These are phyloP conservation scores for Stegastes partitus DNA, from an alignment of 2,113 vertebrate species.

Conservation along the genomic window DNA sequence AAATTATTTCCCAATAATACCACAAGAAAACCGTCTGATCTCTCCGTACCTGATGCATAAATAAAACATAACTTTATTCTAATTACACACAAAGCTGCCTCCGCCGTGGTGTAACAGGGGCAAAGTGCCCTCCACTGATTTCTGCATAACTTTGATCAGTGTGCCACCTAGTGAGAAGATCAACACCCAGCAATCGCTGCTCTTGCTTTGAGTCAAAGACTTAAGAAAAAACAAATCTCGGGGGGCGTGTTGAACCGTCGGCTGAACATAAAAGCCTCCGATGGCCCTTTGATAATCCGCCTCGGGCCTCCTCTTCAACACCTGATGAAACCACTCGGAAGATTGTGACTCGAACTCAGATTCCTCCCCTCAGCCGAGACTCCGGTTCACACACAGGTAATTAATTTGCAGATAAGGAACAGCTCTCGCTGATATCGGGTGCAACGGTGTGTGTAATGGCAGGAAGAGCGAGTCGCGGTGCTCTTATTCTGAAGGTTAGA, in stretches of 20 bases:
- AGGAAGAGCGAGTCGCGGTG: constrained; percentile 1
- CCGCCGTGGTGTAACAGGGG: neutral
- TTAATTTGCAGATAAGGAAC: constrained; percentile 40
- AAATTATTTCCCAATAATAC: neutral
- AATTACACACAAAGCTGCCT: constrained; percentile 9
- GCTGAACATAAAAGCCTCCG: constrained; percentile 67
- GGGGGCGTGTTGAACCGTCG: constrained; percentile 26
- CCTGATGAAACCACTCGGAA: constrained; percentile 44
- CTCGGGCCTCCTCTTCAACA: constrained; percentile 51
- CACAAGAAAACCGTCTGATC: constrained; percentile 15
- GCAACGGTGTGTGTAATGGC: constrained; percentile 41
- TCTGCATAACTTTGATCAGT: constrained; percentile 72
- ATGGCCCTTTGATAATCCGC: constrained; percentile 71
- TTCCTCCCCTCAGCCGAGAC: constrained; percentile 22
- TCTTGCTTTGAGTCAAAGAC: constrained; percentile 56
- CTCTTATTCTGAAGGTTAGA: constrained; percentile 22
- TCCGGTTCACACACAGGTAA: constrained; percentile 26
- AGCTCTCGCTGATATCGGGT: constrained; percentile 18
- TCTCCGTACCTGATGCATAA: constrained; percentile 7
- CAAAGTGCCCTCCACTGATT: constrained; percentile 33
- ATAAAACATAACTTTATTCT: constrained; percentile 3
- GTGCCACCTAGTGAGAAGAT: constrained; percentile 72
- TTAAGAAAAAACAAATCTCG: constrained; percentile 60
- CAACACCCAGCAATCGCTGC: constrained; percentile 23
- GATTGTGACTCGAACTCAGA: constrained; percentile 24